Evolutionary conservation across 2,888 invertebrate species (phyloP).

Genomic region (Drosophila pseudotakahashii): DNA sequence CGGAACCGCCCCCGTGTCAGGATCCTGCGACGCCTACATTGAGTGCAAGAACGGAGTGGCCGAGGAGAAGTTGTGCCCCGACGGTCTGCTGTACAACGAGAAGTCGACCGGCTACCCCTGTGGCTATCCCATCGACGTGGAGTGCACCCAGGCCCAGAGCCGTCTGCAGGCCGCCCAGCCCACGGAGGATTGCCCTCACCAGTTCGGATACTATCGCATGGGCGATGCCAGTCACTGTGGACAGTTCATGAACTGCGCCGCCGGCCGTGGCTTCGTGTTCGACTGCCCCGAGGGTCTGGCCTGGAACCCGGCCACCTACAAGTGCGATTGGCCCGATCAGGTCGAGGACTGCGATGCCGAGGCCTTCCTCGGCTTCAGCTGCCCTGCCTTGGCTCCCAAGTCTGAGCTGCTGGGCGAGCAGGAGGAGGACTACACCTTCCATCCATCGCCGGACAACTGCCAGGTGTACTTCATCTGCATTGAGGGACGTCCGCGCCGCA

Average conservation of each 20-base stretch:
- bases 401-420: slow-evolving; percentile 83
- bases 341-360: slow-evolving; percentile 92
- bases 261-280: slow-evolving; percentile 90
- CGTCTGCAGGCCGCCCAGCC: slow-evolving; percentile 86
- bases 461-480: slow-evolving; percentile 92
- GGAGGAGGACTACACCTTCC: slow-evolving; percentile 85
- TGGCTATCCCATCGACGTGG: slow-evolving; percentile 92
- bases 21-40: slow-evolving; percentile 90
- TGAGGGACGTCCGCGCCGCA: slow-evolving; percentile 89
- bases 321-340: slow-evolving; percentile 95
- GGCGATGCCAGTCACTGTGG: slow-evolving; percentile 90
- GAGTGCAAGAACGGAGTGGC: slow-evolving; percentile 90
- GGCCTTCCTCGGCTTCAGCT: slow-evolving; percentile 91
- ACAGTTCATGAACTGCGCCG: slow-evolving; percentile 92
- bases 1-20: slow-evolving; percentile 88
- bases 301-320: slow-evolving; percentile 89
- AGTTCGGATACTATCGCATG: slow-evolving; percentile 91
- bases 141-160: slow-evolving; percentile 89
- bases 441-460: slow-evolving; percentile 87
- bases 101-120: slow-evolving; percentile 91
- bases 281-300: slow-evolving; percentile 94
- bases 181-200: slow-evolving; percentile 92
- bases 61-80: slow-evolving; percentile 91
- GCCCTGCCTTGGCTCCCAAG: slow-evolving; percentile 86
- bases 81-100: slow-evolving; percentile 92